A percentile compares a stretch with the other conserved stretches of the same genome.
These are phyloP conservation scores for Ernsta delagoae DNA, from an alignment of 2,888 invertebrate species.

Conservation along the genomic window DNA sequence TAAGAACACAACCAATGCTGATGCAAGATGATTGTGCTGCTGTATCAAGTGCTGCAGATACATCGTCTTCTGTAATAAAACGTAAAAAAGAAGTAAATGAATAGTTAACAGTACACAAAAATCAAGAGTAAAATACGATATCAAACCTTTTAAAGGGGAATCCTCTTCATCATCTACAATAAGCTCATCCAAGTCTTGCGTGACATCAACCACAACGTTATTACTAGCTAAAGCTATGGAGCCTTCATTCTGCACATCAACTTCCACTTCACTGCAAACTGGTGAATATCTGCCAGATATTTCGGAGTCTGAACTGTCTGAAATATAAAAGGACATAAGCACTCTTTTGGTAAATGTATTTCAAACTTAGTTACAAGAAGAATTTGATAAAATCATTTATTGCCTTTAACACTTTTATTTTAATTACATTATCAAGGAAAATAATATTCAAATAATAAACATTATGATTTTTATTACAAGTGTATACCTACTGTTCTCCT, in stretches of 20 bases:
- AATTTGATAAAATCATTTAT: no score
- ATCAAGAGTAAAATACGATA: background rate
- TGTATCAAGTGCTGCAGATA: constrained; percentile 45
- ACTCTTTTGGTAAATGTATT: no score
- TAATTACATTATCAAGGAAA: no score
- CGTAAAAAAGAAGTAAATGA: background rate
- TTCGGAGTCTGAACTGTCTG: constrained; percentile 83
- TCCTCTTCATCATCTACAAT: constrained; percentile 71
- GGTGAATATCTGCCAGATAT: constrained; percentile 87
- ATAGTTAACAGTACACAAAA: background rate
- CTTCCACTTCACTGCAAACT: constrained; percentile 83
- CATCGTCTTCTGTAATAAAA: constrained; percentile 54
- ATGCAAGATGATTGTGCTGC: constrained; percentile 61
- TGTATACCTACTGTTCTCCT: no score
- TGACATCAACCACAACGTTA: constrained; percentile 50
- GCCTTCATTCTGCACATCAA: constrained; percentile 45
- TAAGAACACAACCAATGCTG: constrained; percentile 75
- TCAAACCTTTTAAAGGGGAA: constrained; percentile 60
- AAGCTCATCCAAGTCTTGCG: constrained; percentile 72
- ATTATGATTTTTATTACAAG: no score
- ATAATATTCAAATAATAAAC: no score
- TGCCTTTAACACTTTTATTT: no score
- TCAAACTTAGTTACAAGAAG: no score
- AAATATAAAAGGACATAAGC: background rate
- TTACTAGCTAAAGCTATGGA: constrained; percentile 6